Conservation (phyloP, 2,888 invertebrate species). For the Scaptomyza polygonia region DNA sequence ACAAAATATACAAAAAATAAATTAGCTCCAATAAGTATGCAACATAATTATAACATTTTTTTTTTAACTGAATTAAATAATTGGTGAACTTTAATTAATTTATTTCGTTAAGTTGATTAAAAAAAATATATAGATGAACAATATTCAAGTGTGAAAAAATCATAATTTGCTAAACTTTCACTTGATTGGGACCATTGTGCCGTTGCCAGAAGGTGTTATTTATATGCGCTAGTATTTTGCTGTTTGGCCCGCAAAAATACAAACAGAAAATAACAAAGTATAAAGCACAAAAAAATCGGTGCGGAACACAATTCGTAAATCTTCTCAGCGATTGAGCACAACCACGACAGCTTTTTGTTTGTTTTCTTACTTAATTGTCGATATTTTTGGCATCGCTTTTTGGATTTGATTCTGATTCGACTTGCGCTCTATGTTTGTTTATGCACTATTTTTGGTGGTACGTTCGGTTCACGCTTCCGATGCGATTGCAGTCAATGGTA, state of each 20-base stretch:
- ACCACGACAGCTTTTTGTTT: constrained; percentile 24
- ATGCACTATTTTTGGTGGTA: constrained; percentile 16
- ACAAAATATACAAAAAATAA: neutral
- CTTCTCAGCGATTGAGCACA: constrained; percentile 72
- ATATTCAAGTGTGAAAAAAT: neutral
- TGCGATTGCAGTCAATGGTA: constrained; percentile 22
- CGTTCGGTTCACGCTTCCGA: constrained; percentile 12
- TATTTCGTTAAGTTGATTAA: neutral
- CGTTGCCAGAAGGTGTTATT: constrained; percentile 41
- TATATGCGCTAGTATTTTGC: constrained; percentile 52
- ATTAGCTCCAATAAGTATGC: too few species aligned
- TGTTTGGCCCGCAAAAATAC: constrained; percentile 28
- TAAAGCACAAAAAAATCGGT: constrained; percentile 29
- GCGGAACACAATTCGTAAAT: constrained; percentile 73
- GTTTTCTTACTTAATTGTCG: constrained; percentile 49
- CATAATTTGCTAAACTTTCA: neutral
- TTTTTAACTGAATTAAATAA: too few species aligned
- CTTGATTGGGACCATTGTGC: constrained; percentile 54
- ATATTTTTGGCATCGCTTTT: constrained; percentile 48
- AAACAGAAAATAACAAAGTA: neutral
- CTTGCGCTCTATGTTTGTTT: neutral
- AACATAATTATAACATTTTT: too few species aligned
- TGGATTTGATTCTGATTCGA: constrained; percentile 12
- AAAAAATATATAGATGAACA: constrained; percentile 3
- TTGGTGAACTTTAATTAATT: neutral